Conservation (phyloP, 2,888 invertebrate genomes). For the Pinctada fucata region DNA sequence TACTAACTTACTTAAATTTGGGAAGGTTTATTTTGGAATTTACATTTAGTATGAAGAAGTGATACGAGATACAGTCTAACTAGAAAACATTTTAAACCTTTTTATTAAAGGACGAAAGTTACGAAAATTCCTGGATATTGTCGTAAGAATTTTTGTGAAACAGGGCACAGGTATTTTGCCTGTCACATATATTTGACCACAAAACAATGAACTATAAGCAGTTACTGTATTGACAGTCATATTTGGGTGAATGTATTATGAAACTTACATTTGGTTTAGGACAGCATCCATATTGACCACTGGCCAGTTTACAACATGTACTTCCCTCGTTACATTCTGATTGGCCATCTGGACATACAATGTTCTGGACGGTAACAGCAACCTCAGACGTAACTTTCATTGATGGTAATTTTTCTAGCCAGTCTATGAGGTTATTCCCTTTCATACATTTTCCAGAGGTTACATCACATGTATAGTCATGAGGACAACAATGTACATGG, state of each 20-base stretch:
- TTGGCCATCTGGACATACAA: slow-evolving; percentile 39
- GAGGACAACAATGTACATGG: slow-evolving; percentile 70
- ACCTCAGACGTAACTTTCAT: neutral
- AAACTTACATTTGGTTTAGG: slow-evolving; percentile 62
- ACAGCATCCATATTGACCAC: slow-evolving; percentile 70
- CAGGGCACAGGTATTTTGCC: too few species aligned
- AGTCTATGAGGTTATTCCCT: slow-evolving; percentile 29
- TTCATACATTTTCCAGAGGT: slow-evolving; percentile 51
- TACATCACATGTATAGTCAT: slow-evolving; percentile 60
- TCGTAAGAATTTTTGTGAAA: too few species aligned
- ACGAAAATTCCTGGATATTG: too few species aligned
- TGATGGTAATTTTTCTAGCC: slow-evolving; percentile 40
- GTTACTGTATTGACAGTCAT: too few species aligned
- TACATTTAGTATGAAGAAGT: too few species aligned
- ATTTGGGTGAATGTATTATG: neutral
- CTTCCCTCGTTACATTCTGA: slow-evolving; percentile 45
- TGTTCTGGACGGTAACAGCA: neutral
- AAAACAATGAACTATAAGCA: too few species aligned
- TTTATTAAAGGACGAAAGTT: too few species aligned
- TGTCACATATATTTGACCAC: too few species aligned
- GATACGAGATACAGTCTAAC: too few species aligned
- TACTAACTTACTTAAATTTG: too few species aligned
- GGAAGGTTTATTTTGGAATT: too few species aligned
- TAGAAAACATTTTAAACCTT: too few species aligned
- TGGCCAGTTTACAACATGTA: slow-evolving; percentile 66